Percentiles rank a stretch among this genome's conserved stretches.
Evolutionary conservation across 2,888 invertebrate genomes (phyloP).

Genomic region (Odontomyia ornata): DNA sequence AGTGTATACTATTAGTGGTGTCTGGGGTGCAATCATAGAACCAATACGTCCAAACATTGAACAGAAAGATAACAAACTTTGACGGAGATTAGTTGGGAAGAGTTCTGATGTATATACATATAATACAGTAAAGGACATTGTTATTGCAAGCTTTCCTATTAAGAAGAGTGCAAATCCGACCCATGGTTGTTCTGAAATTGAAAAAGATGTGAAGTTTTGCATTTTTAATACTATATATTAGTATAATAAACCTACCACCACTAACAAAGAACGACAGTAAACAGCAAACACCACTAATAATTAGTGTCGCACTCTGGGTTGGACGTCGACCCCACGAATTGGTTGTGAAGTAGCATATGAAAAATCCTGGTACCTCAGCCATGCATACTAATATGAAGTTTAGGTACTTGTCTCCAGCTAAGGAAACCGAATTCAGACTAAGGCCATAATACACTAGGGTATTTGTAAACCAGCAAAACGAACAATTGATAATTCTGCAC

Average conservation of each 20-base stretch:
- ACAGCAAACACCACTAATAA: conserved; percentile 68
- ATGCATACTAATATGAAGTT: conserved; percentile 71
- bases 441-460: conserved; percentile 84
- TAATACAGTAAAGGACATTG: conserved; percentile 73
- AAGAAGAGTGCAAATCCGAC: conserved; percentile 64
- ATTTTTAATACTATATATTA: neutral
- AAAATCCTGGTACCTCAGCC: conserved; percentile 79
- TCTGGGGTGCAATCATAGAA: conserved; percentile 76
- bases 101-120: conserved; percentile 77
- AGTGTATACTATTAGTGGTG: conserved; percentile 67
- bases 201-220: neutral
- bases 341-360: conserved; percentile 70
- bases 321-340: conserved; percentile 72
- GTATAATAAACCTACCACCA: conserved; percentile 11
- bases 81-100: conserved; percentile 74
- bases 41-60: conserved; percentile 76
- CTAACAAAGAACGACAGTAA: conserved; percentile 49
- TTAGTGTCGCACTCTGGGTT: conserved; percentile 70
- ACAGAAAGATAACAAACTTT: conserved; percentile 73
- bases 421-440: conserved; percentile 78
- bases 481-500: conserved; percentile 68
- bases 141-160: conserved; percentile 72
- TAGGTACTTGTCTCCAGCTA: conserved; percentile 77
- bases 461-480: conserved; percentile 83
- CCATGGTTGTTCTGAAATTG: conserved; percentile 34